Base-by-base conservation (phyloP, 2,797 vertebrate genomes). In the Sebastes melanostomus region DNA sequence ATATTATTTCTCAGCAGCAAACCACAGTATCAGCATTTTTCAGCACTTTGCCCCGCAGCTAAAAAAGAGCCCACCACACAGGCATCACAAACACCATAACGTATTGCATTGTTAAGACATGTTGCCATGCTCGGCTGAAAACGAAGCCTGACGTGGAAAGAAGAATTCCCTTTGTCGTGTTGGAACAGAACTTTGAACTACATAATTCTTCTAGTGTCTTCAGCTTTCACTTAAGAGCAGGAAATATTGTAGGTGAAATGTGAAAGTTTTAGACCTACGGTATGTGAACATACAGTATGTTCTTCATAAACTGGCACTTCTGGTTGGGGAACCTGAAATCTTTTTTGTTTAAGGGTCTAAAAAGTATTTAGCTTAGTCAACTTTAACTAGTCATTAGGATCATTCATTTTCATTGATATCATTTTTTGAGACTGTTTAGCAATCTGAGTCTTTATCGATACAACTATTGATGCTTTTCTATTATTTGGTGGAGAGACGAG, bases 1-100 rank as follows among this genome's bases (percentile, higher is more conserved):
- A 87, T 69, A 36, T 81, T 62, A 77, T 77, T 81, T 83, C 67
- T 62, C 63, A 42, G 62, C 81, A 77, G 34, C 66, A 80, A 83
- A 84, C 59, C 65, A 36, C 42, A 58, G 18, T 38, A 54, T 84
- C 84, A 86, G 82, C 88, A 72, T 67, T 83, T 81, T 80, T 32
- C 25, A 34, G 38, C 78, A 54, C 69, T 72, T 67, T 27, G 14
- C 77, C 81, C 68, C 38, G 60, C 77, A 77, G 75, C 75, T 73
- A 76, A 36, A 72, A 60, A 34, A 79, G 62, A 50, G 46, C 18
- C 24, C 66, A 27, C 69, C 65, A 16, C 66, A 72, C 25, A 70
- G 61, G 59, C 32, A 46, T 70, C 72, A 66, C 46, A 52, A 80
- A 75, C 56, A 29, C 79, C 79, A 55, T 27, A 36, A 50, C 52